Evolutionary conservation across 2,113 vertebrate species (phyloP).

Genomic region (Anarhynchus alexandrinus): DNA sequence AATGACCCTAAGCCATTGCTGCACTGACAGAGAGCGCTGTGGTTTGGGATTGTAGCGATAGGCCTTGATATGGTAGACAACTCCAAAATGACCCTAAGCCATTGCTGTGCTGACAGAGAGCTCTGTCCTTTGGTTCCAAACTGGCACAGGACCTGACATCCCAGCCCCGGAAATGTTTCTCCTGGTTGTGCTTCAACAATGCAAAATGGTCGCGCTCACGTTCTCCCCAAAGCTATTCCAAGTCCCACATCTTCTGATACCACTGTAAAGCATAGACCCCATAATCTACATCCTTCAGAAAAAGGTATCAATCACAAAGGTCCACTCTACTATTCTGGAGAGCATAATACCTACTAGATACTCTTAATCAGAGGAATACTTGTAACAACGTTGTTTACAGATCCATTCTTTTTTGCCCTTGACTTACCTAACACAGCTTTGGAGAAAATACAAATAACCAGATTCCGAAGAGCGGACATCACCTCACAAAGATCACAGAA

Average conservation of each 20-base stretch:
- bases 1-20: not conserved
- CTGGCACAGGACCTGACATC: not conserved
- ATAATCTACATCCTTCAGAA: not conserved
- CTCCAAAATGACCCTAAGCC: not conserved
- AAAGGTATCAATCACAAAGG: not conserved
- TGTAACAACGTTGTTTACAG: not conserved
- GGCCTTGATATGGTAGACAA: rapidly evolving
- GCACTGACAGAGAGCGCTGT: no score
- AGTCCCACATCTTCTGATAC: not conserved
- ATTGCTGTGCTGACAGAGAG: not conserved
- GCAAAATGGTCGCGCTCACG: rapidly evolving
- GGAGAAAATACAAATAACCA: not conserved
- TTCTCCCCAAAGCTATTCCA: not conserved
- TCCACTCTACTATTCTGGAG: not conserved
- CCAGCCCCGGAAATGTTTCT: not conserved
- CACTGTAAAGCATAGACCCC: rapidly evolving
- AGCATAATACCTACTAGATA: not conserved
- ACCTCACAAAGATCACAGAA: not conserved
- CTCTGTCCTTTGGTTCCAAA: not conserved
- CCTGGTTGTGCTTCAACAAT: not conserved
- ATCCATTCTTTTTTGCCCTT: not conserved
- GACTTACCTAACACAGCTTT: not conserved
- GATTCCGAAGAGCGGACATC: not conserved
- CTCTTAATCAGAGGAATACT: not conserved
- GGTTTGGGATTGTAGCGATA: rapidly evolving